Evolutionary conservation across 2,888 invertebrate species (phyloP).

Genomic region (Anorthoa munda): DNA sequence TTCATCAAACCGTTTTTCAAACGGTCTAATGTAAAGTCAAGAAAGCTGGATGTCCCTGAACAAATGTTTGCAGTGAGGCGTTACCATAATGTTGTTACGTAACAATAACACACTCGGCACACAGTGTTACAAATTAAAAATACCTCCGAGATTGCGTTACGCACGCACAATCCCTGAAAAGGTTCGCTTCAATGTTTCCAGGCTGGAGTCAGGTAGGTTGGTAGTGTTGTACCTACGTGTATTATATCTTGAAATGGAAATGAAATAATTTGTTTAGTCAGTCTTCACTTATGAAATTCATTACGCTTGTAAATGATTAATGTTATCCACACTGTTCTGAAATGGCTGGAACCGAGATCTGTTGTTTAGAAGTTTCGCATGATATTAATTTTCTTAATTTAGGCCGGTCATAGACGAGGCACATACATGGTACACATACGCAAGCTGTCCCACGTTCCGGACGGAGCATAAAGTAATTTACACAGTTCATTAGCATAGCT

Average conservation of each 20-base stretch:
- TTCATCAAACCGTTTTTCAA: conserved; percentile 30
- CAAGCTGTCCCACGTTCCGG: conserved; percentile 29
- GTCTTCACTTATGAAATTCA: conserved; percentile 21
- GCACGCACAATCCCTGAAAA: conserved; percentile 71
- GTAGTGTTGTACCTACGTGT: conserved; percentile 33
- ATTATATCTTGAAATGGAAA: conserved; percentile 65
- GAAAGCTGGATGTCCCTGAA: conserved; percentile 38
- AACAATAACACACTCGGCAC: conserved; percentile 60
- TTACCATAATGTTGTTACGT: conserved; percentile 44
- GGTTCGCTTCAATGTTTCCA: conserved; percentile 62
- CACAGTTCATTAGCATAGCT: conserved; percentile 55
- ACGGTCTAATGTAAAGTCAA: conserved; percentile 33
- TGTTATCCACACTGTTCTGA: conserved; percentile 19
- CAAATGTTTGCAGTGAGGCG: conserved; percentile 41
- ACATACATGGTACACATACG: conserved; percentile 9
- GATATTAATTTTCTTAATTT: conserved; percentile 31
- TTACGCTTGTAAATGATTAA: conserved; percentile 18
- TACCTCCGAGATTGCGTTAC: conserved; percentile 75
- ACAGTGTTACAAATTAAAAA: conserved; percentile 77
- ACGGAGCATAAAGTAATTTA: conserved; percentile 48
- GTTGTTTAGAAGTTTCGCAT: background rate
- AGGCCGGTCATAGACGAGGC: background rate
- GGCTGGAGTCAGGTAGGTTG: conserved; percentile 46
- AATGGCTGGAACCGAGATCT: background rate
- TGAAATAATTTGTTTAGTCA: conserved; percentile 57